Base-by-base conservation (phyloP, 2,113 vertebrate species). In the Alaudala cheleensis region DNA sequence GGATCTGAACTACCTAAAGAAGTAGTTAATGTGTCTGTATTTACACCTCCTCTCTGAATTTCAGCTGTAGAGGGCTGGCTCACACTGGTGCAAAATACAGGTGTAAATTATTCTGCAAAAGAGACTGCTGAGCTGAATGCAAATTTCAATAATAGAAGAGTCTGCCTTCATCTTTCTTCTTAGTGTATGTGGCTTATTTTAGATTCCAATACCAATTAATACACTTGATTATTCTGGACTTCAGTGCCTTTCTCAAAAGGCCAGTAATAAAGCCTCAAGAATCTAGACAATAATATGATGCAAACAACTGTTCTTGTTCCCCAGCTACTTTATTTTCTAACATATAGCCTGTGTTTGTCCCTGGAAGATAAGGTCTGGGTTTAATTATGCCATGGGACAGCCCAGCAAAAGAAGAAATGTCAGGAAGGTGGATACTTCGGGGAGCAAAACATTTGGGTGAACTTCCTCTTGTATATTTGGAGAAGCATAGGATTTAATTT, bases 401-500 rank as follows among this genome's bases (percentile, higher is more conserved):
- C n/a, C 24, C 22, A 74, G 65, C 40, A 60, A 78, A 81, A 56
- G 37, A 86, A 74, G 23, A 71, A 84, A 44, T 53, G 9, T 34
- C 56, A 84, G 69, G 65, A 81, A 84, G 33, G 10, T 12, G 11
- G 18, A 13, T 66, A 33, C 60, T 91, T 86, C 31, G 70, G 61
- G 57, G 77, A 78, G 47, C 24, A 71, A 71, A 92, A 71, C 90
- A 74, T 44, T 84, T 78, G 56, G 34, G 56, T 89, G 81, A 81
- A 81, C 40, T 89, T 95, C 39, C 42, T n/a, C 33, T 81, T 70
- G 25, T 83, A 21, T 93, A 80, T 90, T 88, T 93, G 70, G 56
- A 92, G 60, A 89, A 92, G 69, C 24, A 6, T 14, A 57, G 45
- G n/a, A 53, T 51, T 62, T 89, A 37, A 81, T 92, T 91, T 94